phyloP scores from a whole-genome alignment of 2,797 vertebrate genomes.

The Mormyrus hasselquistii region DNA sequence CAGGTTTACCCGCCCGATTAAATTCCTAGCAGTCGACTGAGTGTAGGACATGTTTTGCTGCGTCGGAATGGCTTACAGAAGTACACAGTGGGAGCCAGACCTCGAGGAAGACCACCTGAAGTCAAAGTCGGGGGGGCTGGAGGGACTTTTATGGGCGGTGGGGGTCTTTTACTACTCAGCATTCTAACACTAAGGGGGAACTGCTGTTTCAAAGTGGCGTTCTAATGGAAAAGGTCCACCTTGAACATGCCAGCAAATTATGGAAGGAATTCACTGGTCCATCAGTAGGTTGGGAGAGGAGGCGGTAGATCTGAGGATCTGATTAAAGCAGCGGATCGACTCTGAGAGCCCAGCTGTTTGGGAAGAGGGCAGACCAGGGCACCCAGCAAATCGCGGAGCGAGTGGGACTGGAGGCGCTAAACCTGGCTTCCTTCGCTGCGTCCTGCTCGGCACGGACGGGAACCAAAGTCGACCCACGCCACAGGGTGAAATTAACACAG shows the following conservation, averaged over 20 bases:
- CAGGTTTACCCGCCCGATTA: background rate
- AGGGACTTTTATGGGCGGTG: background rate
- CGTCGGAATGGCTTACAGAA: background rate
- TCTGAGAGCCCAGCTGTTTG: background rate
- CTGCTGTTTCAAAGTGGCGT: background rate
- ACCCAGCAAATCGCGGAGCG: background rate
- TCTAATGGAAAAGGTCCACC: background rate
- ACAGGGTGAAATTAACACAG: background rate
- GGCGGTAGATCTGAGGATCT: background rate
- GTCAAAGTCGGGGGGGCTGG: background rate
- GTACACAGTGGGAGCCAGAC: background rate
- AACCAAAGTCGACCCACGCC: background rate
- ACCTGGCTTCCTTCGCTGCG: background rate
- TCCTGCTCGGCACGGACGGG: background rate
- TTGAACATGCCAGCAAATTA: background rate
- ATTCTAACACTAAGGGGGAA: background rate
- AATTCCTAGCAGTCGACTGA: background rate
- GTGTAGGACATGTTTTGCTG: background rate
- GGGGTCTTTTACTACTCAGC: background rate
- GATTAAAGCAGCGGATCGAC: background rate
- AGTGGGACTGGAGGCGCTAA: background rate
- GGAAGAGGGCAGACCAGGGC: conserved; percentile 2
- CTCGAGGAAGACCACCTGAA: background rate
- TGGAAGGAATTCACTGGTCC: background rate
- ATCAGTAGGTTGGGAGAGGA: background rate